Evolutionary conservation across 2,113 vertebrate genomes (phyloP).

Genomic region (Mastomys natalensis): DNA sequence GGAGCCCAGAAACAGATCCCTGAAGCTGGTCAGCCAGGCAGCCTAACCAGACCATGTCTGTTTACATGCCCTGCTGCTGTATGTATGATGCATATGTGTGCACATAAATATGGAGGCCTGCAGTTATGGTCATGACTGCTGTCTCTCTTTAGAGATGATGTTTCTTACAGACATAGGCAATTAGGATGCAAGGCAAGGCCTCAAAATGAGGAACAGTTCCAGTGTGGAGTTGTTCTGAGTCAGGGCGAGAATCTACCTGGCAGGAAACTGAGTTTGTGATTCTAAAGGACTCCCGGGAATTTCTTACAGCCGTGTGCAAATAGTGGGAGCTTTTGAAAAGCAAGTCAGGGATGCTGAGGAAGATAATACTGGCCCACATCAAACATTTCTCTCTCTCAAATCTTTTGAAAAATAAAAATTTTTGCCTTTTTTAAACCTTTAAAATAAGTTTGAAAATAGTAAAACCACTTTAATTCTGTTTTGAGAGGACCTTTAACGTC

Average conservation of each 20-base stretch:
- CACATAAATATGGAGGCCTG: too few relatives aligned
- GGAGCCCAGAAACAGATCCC: not conserved
- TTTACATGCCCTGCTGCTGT: too few relatives aligned
- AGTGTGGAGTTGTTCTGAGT: not conserved
- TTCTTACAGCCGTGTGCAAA: not conserved
- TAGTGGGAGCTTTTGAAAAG: not conserved
- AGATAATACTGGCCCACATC: not conserved
- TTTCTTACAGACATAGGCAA: too few relatives aligned
- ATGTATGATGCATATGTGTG: too few relatives aligned
- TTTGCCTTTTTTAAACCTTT: not conserved
- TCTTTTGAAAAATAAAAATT: not conserved
- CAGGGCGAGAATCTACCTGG: not conserved
- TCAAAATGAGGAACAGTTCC: not conserved
- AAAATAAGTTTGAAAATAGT: not conserved
- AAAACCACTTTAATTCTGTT: not conserved
- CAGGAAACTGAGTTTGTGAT: not conserved
- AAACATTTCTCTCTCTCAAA: not conserved
- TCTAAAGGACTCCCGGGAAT: not conserved
- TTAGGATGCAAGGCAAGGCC: not conserved
- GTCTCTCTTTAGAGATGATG: too few relatives aligned
- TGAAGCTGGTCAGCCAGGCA: not conserved
- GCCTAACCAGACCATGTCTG: not conserved
- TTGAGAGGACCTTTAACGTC: not conserved
- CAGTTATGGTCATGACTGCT: too few relatives aligned
- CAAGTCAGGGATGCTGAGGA: not conserved